These are phyloP conservation scores for Microhierax caerulescens DNA, from an alignment of 2,797 vertebrate species.

Conservation along the genomic window DNA sequence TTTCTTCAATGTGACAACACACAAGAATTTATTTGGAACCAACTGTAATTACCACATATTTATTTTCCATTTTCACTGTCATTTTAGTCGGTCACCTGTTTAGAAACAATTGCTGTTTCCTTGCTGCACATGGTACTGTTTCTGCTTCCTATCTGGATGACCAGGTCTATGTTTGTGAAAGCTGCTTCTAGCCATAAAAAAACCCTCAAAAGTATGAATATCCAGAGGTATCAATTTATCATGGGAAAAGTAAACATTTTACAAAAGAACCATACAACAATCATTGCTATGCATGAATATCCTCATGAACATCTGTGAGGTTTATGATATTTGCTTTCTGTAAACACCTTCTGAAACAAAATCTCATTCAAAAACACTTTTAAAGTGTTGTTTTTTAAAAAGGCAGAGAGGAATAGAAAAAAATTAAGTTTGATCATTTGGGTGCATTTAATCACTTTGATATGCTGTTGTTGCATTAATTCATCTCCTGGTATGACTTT, in stretches of 20 bases:
- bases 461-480: not conserved
- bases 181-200: not conserved
- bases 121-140: not conserved
- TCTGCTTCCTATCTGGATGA: not conserved
- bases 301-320: not conserved
- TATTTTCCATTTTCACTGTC: not conserved
- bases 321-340: not conserved
- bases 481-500: not conserved
- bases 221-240: not conserved
- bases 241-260: not conserved
- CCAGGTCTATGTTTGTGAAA: not conserved
- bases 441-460: not conserved
- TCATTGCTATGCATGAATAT: not conserved
- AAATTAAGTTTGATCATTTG: not conserved
- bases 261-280: not conserved
- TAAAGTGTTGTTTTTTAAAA: not conserved
- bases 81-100: not conserved
- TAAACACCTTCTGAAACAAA: not conserved
- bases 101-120: not conserved
- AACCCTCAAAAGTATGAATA: not conserved
- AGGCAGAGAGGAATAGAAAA: accelerated
- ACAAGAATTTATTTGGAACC: not conserved
- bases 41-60: not conserved
- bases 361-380: not conserved
- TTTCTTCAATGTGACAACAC: not conserved